These are phyloP conservation scores for Callospermophilus lateralis DNA, from an alignment of 2,113 vertebrate species.

Conservation along the genomic window DNA sequence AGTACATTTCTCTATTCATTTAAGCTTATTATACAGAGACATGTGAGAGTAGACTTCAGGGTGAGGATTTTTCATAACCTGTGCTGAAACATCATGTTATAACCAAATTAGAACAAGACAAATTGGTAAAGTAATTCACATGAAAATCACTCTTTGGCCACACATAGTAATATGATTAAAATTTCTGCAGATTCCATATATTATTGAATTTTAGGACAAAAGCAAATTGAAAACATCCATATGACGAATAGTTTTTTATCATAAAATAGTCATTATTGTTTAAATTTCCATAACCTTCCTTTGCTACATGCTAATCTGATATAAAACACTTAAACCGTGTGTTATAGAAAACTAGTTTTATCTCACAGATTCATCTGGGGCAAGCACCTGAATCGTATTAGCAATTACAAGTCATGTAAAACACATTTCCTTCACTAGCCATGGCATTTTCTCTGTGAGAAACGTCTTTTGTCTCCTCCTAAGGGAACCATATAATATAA, in stretches of 20 bases:
- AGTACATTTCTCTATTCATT: not conserved
- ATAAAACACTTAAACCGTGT: not conserved
- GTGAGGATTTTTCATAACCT: not conserved
- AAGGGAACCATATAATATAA: not conserved
- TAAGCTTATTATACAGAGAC: not conserved
- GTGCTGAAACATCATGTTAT: not conserved
- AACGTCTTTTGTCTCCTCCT: slow-evolving; percentile 52
- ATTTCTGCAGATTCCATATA: not conserved
- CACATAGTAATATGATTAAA: not conserved
- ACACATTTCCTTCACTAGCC: slow-evolving; percentile 50
- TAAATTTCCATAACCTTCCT: not conserved
- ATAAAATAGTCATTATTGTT: not conserved
- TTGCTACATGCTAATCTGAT: not conserved
- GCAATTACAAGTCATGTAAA: slow-evolving; percentile 64
- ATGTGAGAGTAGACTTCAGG: not conserved
- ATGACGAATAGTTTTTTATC: not conserved
- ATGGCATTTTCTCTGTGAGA: slow-evolving; percentile 60
- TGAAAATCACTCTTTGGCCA: not conserved
- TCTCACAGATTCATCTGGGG: slow-evolving; percentile 28
- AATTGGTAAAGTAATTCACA: not conserved
- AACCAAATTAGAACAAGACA: not conserved
- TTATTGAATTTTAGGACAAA: not conserved
- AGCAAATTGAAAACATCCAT: not conserved
- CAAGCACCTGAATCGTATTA: slow-evolving; percentile 55
- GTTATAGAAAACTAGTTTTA: slow-evolving; percentile 36